Conservation (phyloP, 2,888 invertebrate species). For the Ophioninae sp. region DNA sequence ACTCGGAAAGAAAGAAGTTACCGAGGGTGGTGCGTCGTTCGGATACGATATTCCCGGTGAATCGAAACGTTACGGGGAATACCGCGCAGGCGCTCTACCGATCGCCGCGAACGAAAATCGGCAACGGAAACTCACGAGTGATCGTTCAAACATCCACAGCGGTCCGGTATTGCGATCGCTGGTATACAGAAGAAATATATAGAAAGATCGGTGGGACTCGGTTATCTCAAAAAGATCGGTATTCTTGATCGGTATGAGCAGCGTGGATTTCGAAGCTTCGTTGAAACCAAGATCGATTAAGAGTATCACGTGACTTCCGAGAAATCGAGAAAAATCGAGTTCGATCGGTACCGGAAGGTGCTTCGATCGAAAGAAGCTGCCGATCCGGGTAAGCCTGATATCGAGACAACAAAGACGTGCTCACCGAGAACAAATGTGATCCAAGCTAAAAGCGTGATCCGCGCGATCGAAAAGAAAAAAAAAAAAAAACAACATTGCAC, state of each 20-base stretch:
- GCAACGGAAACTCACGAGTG: neutral
- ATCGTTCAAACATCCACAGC: neutral
- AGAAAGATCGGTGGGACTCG: neutral
- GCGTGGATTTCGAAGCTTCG: neutral
- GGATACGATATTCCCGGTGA: neutral
- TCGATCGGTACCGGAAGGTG: neutral
- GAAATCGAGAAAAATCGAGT: neutral
- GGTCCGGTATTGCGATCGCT: neutral
- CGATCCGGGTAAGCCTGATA: neutral
- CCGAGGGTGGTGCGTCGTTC: neutral
- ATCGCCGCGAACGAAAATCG: neutral
- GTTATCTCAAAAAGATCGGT: conserved; percentile 11
- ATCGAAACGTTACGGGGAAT: neutral
- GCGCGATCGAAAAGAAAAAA: neutral
- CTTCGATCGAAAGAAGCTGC: neutral
- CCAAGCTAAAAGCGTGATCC: neutral
- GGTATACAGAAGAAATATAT: neutral
- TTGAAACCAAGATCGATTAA: neutral
- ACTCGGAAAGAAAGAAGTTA: neutral
- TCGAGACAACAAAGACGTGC: neutral
- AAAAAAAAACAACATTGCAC: neutral
- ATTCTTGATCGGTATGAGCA: neutral
- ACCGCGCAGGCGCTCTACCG: neutral
- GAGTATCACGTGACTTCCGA: neutral
- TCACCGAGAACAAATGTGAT: neutral